Evolutionary conservation across 2,888 invertebrate species (phyloP), one percentile per base, ranked within the genome.

Genomic region (Leucophora obtusa): DNA sequence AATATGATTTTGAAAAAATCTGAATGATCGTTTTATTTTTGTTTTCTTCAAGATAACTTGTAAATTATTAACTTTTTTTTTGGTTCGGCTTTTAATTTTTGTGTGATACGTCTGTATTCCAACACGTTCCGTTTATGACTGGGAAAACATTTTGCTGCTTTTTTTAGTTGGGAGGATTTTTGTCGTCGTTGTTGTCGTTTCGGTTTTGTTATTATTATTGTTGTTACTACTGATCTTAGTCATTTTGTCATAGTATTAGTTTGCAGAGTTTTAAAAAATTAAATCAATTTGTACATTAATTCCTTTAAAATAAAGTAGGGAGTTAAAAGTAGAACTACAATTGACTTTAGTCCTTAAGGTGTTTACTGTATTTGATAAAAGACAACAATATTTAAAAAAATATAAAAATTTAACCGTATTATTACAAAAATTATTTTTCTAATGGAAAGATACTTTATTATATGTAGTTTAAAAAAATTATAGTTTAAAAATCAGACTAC

Each of bases 91-190:
- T 38, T 73, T 74, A 14, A 18, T 70, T 66, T 60, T 58, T 77
- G 77, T 76, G 79, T 79, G 15, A 56, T 62, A 88, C 89, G 89
- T 89, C 90, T 89, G 87, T 87, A 89, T 88, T 85, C 87, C 87
- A 88, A 86, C 88, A 88, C 89, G 88, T 86, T 87, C 85, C 87
- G 87, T 86, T 87, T 87, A 86, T 86, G 87, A 90, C 90, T 90
- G 89, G 85, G 85, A 87, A 86, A 86, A 73, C 62, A 78, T 60
- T 80, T 78, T 72, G 79, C 83, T 82, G 82, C 56, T 71, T 51
- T 56, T 70, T 77, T 81, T 77, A 77, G 77, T 76, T 79, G 78
- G 79, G 80, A 75, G 79, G 82, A 82, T 79, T 43, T 62, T 77
- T 70, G 81, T 68, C 71, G 65, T 8, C 54, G 75, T 62, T 69